phyloP scores from a whole-genome alignment of 1,140 invertebrate genomes.

The Cylas formicarius region DNA sequence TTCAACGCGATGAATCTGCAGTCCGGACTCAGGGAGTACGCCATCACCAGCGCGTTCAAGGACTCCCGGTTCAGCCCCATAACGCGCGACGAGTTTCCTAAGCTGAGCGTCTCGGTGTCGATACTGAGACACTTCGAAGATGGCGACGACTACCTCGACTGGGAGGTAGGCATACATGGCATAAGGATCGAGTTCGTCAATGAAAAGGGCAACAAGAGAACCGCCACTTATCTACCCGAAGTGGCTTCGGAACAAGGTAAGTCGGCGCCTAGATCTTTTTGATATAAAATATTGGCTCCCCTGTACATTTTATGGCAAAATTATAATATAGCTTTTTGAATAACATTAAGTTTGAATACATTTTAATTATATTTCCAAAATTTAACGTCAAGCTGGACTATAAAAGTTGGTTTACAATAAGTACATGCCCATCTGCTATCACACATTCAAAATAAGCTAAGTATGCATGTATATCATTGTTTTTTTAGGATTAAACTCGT shows the following conservation, averaged over 20 bases:
- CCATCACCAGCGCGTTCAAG: conserved; percentile 94
- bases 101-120: conserved; percentile 91
- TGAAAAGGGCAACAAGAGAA: conserved; percentile 90
- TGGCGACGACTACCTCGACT: conserved; percentile 89
- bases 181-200: conserved; percentile 97
- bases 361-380: too few relatives aligned
- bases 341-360: too few relatives aligned
- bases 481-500: too few relatives aligned
- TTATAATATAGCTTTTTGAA: too few relatives aligned
- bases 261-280: too few relatives aligned
- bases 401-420: too few relatives aligned
- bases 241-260: conserved; percentile 95
- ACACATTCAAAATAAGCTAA: too few relatives aligned
- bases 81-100: conserved; percentile 84
- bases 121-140: conserved; percentile 94
- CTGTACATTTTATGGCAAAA: too few relatives aligned
- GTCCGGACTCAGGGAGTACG: conserved; percentile 89
- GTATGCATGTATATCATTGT: too few relatives aligned
- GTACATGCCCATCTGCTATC: too few relatives aligned
- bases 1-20: conserved; percentile 93
- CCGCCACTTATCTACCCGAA: conserved; percentile 96
- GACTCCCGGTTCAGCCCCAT: conserved; percentile 97
- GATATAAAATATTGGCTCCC: too few relatives aligned
- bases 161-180: conserved; percentile 95
- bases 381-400: too few relatives aligned